A percentile compares a stretch with the other conserved stretches of the same genome.
Evolutionary conservation across 92 coral and sea anemone genomes (phyloP).

Genomic region (Parazoanthus swiftii): DNA sequence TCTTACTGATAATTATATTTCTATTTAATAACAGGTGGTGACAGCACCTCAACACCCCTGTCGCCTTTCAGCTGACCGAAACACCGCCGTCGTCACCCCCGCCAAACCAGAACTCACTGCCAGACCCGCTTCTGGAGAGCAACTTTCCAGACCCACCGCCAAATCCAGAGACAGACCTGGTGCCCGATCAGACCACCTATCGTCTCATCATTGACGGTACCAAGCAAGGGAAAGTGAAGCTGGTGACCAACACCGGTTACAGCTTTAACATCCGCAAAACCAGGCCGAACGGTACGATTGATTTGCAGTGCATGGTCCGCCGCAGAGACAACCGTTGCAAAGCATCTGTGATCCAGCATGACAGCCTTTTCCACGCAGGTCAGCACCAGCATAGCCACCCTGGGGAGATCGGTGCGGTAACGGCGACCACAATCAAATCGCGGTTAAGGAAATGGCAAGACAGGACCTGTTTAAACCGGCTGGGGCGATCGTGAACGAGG

Average conservation of each 20-base stretch:
- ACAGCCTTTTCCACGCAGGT: slow-evolving; percentile 9
- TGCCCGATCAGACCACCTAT: neutral
- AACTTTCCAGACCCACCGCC: neutral
- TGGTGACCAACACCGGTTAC: slow-evolving; percentile 25
- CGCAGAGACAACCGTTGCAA: slow-evolving; percentile 20
- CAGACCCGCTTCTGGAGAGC: neutral
- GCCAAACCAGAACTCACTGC: too few species aligned
- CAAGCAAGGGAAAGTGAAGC: slow-evolving; percentile 15
- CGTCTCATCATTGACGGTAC: slow-evolving; percentile 11
- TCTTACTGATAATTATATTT: neutral
- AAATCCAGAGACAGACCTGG: too few species aligned
- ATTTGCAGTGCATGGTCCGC: slow-evolving; percentile 35
- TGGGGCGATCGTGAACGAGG: slow-evolving; percentile 11
- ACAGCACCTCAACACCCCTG: neutral
- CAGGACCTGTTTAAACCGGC: neutral
- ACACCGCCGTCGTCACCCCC: too few species aligned
- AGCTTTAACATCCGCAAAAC: neutral
- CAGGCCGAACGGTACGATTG: neutral
- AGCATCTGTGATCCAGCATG: slow-evolving; percentile 22
- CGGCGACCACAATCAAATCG: neutral
- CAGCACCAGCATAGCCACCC: slow-evolving; percentile 11
- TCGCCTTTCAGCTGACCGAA: too few species aligned
- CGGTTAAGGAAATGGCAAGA: neutral
- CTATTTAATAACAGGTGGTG: neutral
- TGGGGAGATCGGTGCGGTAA: neutral